Evolutionary conservation across 2,113 vertebrate genomes (phyloP).

Genomic region (Sebastes fasciatus): DNA sequence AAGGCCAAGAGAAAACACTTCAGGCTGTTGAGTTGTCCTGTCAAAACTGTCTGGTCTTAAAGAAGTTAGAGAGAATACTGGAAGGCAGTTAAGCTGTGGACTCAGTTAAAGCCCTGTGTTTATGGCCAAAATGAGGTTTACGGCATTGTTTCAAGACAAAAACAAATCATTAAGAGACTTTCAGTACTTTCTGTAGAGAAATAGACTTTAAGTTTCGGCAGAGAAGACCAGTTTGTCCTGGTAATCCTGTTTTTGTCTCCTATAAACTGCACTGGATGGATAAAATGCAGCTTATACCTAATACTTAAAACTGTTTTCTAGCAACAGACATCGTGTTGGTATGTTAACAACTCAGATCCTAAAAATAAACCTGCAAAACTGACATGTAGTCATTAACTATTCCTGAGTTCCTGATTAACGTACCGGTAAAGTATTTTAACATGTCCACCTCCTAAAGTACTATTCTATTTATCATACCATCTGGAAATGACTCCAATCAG

Average conservation of each 20-base stretch:
- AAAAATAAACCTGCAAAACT: neutral
- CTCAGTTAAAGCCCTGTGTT: neutral
- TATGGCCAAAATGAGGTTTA: neutral
- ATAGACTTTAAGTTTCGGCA: neutral
- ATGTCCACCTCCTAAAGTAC: neutral
- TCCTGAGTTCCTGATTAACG: neutral
- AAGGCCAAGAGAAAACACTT: conserved; percentile 26
- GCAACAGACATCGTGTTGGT: neutral
- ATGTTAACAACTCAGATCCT: neutral
- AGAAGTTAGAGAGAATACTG: neutral
- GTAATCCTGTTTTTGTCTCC: neutral
- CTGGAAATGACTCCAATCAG: neutral
- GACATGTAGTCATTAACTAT: neutral
- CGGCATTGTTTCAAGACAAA: neutral
- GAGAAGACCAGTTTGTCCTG: neutral
- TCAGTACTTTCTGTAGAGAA: neutral
- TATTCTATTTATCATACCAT: neutral
- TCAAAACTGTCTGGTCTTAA: conserved; percentile 10
- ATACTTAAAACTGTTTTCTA: neutral
- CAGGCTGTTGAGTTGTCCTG: conserved; percentile 2
- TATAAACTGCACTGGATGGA: neutral
- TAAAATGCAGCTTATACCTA: neutral
- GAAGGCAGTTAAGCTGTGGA: neutral
- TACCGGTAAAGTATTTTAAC: neutral
- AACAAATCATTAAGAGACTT: neutral